Percentiles rank a stretch among this genome's conserved stretches.
These are phyloP conservation scores for Ctenopoma multispine DNA, from an alignment of 2,797 vertebrate species.

Conservation along the genomic window DNA sequence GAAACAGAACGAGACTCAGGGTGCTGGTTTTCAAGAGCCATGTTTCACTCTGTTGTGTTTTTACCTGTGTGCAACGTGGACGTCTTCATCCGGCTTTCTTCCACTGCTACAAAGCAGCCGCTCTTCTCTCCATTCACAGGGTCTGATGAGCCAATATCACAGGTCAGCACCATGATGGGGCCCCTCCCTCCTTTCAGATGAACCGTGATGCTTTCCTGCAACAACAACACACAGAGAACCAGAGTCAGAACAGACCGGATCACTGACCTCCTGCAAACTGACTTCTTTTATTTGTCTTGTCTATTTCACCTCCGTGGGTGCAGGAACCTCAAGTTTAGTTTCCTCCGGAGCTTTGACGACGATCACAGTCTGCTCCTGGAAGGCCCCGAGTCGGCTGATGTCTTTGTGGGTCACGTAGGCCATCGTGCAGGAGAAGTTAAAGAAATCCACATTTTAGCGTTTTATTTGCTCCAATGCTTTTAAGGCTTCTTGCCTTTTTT, in stretches of 20 bases:
- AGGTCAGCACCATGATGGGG: slow-evolving; percentile 87
- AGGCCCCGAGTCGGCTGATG: slow-evolving; percentile 84
- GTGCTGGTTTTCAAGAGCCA: no score
- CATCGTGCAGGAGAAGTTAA: slow-evolving; percentile 80
- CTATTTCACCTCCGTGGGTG: slow-evolving; percentile 87
- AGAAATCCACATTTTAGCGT: slow-evolving; percentile 59
- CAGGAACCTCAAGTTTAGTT: slow-evolving; percentile 91
- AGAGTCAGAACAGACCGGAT: no score
- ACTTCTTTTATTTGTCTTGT: no score
- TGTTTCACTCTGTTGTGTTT: neutral
- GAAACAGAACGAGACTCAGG: no score
- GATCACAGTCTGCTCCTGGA: slow-evolving; percentile 91
- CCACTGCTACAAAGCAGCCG: slow-evolving; percentile 66
- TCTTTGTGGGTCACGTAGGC: slow-evolving; percentile 94
- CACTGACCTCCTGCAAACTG: no score
- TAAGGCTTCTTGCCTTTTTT: no score
- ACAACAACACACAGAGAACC: slow-evolving; percentile 7
- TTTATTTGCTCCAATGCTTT: neutral
- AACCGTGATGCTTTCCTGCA: slow-evolving; percentile 89
- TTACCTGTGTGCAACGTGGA: slow-evolving; percentile 57
- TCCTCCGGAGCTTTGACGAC: slow-evolving; percentile 93
- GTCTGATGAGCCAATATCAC: slow-evolving; percentile 75
- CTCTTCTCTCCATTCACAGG: slow-evolving; percentile 1
- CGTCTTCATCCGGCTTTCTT: slow-evolving; percentile 75
- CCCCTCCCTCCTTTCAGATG: slow-evolving; percentile 89